These are phyloP conservation scores for Euzetes globulus DNA, from an alignment of 2,888 invertebrate species.

Conservation along the genomic window DNA sequence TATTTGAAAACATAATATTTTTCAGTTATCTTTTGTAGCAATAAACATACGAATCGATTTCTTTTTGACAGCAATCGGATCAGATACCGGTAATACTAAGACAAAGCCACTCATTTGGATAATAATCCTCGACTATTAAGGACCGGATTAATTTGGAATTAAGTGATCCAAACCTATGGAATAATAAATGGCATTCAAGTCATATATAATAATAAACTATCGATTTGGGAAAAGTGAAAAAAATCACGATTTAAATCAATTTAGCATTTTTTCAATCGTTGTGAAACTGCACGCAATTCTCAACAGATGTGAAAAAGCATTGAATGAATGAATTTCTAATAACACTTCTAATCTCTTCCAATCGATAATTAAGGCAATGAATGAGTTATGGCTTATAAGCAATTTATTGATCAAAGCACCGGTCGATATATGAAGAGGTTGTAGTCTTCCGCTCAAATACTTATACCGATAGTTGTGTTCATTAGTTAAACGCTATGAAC, in stretches of 20 bases:
- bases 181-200: too few relatives aligned
- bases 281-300: neutral
- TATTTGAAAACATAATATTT: neutral
- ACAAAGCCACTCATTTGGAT: too few relatives aligned
- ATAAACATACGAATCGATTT: neutral
- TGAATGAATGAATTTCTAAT: neutral
- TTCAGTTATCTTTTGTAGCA: neutral
- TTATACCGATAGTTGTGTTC: neutral
- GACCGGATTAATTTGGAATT: neutral
- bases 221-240: neutral
- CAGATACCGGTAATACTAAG: neutral
- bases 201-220: neutral
- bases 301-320: neutral
- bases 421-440: neutral
- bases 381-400: neutral
- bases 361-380: neutral
- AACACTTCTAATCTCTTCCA: neutral
- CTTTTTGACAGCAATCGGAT: neutral
- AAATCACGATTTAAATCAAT: slow-evolving; percentile 1
- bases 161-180: too few relatives aligned
- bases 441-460: neutral
- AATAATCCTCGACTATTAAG: neutral
- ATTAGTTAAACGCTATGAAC: neutral
- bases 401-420: neutral
- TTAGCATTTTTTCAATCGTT: neutral